Evolutionary conservation across 1,140 invertebrate species (phyloP).

Genomic region (Cryptotermes secundus): DNA sequence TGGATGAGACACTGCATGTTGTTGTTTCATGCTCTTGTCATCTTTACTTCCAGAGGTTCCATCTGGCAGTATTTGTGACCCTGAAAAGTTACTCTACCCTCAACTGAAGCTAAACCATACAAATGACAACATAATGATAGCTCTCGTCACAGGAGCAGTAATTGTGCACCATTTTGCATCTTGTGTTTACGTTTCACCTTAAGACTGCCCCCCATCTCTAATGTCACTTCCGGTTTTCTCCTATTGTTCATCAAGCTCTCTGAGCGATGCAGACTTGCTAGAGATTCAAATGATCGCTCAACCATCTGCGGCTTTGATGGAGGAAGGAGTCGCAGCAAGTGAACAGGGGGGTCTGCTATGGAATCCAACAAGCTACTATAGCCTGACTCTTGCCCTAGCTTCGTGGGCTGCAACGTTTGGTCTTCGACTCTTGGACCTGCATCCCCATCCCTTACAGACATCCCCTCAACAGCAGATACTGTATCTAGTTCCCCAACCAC

Average conservation of each 20-base stretch:
- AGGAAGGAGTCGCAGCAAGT: constrained; percentile 40
- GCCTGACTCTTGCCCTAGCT: constrained; percentile 36
- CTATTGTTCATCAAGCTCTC: not conserved
- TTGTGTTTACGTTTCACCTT: not conserved
- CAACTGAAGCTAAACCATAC: too few species aligned
- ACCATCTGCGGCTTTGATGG: constrained; percentile 45
- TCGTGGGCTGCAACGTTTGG: not conserved
- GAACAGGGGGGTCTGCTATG: constrained; percentile 16
- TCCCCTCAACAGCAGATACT: not conserved
- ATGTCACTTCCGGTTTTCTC: not conserved
- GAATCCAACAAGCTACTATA: constrained; percentile 39
- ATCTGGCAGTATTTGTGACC: too few species aligned
- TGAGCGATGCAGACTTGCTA: constrained; percentile 36
- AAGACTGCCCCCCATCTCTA: constrained; percentile 22
- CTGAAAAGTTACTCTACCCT: too few species aligned
- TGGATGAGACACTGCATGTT: too few species aligned
- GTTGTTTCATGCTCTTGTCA: too few species aligned
- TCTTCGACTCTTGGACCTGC: not conserved
- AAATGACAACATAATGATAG: too few species aligned
- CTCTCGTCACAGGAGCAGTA: not conserved
- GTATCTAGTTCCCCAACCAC: not conserved
- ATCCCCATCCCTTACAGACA: not conserved
- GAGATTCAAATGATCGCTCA: constrained; percentile 43
- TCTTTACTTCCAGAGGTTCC: too few species aligned
- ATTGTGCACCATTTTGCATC: not conserved